These are phyloP conservation scores for Scomberomorus guttatus DNA, from an alignment of 2,797 vertebrate genomes.

Conservation along the genomic window DNA sequence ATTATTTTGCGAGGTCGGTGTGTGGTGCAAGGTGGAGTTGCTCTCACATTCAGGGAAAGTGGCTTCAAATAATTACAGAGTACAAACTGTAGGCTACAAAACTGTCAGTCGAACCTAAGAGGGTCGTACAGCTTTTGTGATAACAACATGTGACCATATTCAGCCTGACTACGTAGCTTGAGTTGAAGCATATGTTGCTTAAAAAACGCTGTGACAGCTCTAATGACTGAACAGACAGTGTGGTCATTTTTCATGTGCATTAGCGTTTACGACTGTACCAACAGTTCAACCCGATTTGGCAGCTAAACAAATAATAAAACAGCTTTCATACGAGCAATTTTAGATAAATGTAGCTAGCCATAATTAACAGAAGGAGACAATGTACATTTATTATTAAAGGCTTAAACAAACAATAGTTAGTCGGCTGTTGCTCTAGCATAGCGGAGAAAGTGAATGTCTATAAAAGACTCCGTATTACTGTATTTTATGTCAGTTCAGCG, in stretches of 20 bases:
- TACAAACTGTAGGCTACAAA: neutral
- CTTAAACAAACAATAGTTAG: neutral
- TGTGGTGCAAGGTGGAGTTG: constrained; percentile 2
- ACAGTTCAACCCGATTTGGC: neutral
- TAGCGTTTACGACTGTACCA: neutral
- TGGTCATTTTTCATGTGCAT: too few relatives aligned
- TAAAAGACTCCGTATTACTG: neutral
- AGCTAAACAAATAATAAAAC: neutral
- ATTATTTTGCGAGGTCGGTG: constrained; percentile 14
- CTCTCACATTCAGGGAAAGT: constrained; percentile 27
- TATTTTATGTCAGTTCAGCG: neutral
- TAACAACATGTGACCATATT: neutral
- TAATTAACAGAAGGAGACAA: constrained; percentile 3
- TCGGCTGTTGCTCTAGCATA: neutral
- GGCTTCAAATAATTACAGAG: neutral
- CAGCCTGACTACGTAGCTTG: neutral
- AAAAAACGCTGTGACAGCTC: neutral
- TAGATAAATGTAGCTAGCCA: constrained; percentile 3
- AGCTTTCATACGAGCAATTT: neutral
- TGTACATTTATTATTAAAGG: constrained; percentile 33
- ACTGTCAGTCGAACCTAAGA: neutral
- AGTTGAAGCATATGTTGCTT: constrained; percentile 41
- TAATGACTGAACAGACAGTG: neutral
- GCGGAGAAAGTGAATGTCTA: neutral
- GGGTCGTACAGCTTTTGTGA: neutral